A percentile compares a stretch with the other conserved stretches of the same genome.
phyloP scores from a whole-genome alignment of 2,888 invertebrate genomes.

The Andricus quercusramuli region DNA sequence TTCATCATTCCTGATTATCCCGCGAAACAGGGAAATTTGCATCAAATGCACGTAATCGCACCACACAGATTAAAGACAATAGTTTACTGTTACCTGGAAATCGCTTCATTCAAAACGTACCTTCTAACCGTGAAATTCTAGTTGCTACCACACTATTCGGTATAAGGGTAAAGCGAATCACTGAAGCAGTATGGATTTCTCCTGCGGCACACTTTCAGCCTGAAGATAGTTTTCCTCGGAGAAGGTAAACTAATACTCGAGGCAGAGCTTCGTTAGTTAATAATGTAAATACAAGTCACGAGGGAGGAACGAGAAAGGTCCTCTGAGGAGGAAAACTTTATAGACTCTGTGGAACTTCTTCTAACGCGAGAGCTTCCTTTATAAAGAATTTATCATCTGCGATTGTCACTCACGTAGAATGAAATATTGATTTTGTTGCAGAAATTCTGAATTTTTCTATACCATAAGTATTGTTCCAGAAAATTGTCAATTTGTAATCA shows the following conservation, averaged over 20 bases:
- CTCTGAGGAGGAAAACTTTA: background rate
- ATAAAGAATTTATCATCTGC: background rate
- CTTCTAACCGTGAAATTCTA: conserved; percentile 19
- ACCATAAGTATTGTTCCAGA: no score
- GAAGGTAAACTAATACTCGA: conserved; percentile 50
- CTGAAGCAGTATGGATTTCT: conserved; percentile 9
- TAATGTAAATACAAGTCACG: conserved; percentile 50
- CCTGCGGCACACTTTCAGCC: background rate
- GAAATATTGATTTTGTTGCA: no score
- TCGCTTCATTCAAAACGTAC: conserved; percentile 12
- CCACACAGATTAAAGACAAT: background rate
- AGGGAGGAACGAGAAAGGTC: background rate
- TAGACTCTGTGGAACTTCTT: background rate
- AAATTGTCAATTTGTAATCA: no score
- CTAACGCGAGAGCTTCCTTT: background rate
- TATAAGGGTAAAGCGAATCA: background rate
- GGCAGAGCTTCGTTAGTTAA: conserved; percentile 53
- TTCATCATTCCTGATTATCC: background rate
- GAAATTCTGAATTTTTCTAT: no score
- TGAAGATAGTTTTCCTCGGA: background rate
- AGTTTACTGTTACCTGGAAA: conserved; percentile 20
- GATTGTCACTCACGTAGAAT: background rate
- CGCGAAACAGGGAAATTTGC: conserved; percentile 12
- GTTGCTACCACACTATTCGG: background rate
- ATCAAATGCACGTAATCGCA: background rate